Evolutionary conservation across 2,888 invertebrate species (phyloP).

Genomic region (Stenurella melanura): DNA sequence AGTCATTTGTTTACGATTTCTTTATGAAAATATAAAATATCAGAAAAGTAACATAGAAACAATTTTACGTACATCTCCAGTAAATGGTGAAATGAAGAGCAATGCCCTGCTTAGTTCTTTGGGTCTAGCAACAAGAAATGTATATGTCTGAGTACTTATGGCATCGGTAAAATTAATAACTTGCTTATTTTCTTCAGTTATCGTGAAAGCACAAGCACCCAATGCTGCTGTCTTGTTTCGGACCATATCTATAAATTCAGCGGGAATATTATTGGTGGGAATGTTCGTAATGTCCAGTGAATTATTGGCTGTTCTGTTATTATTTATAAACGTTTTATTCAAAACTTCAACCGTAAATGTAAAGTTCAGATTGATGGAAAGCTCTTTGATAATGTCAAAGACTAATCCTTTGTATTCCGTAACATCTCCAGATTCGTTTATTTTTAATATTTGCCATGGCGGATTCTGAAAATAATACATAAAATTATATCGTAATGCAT

Average conservation of each 20-base stretch:
- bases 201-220: slow-evolving; percentile 78
- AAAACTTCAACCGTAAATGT: slow-evolving; percentile 76
- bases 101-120: slow-evolving; percentile 87
- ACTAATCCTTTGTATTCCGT: slow-evolving; percentile 82
- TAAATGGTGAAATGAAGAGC: slow-evolving; percentile 89
- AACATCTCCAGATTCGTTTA: slow-evolving; percentile 77
- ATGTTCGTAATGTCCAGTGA: slow-evolving; percentile 32
- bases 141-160: slow-evolving; percentile 86
- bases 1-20: too few species aligned
- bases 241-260: slow-evolving; percentile 74
- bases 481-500: background rate
- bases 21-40: background rate
- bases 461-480: slow-evolving; percentile 80
- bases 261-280: slow-evolving; percentile 47
- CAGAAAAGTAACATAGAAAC: background rate
- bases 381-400: slow-evolving; percentile 86
- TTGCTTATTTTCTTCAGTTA: slow-evolving; percentile 74
- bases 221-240: slow-evolving; percentile 75
- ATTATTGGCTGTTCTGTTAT: slow-evolving; percentile 18
- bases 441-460: slow-evolving; percentile 87
- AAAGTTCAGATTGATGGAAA: slow-evolving; percentile 87
- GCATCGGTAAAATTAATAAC: slow-evolving; percentile 86
- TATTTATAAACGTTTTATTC: slow-evolving; percentile 47
- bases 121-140: slow-evolving; percentile 87
- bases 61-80: slow-evolving; percentile 77